Conservation (phyloP, 2,113 vertebrate genomes). For the Lagopus leucura region DNA sequence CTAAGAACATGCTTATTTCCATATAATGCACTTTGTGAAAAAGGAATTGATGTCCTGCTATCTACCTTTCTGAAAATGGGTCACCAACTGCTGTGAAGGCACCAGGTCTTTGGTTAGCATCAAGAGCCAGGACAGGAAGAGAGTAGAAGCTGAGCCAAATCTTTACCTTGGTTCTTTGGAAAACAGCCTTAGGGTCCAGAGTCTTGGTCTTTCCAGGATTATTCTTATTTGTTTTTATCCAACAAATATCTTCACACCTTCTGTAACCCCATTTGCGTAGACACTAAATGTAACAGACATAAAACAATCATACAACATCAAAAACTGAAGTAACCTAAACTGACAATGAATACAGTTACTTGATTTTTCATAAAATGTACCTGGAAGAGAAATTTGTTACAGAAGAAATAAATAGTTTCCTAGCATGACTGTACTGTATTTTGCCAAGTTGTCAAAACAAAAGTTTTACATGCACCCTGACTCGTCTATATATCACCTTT, state of each 20-base stretch:
- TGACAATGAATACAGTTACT: neutral
- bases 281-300: conserved; percentile 68
- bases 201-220: conserved; percentile 98
- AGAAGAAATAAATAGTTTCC: neutral
- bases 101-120: neutral
- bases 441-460: neutral
- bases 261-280: conserved; percentile 98
- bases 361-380: neutral
- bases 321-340: neutral
- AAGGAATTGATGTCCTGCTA: neutral
- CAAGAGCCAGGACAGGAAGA: neutral
- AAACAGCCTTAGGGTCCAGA: conserved; percentile 95
- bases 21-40: neutral
- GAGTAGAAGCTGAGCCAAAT: neutral
- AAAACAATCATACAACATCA: neutral
- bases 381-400: neutral
- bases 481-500: neutral
- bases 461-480: neutral
- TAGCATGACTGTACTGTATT: neutral
- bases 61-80: neutral
- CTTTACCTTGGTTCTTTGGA: conserved; percentile 95
- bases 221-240: conserved; percentile 99
- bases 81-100: neutral
- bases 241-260: conserved; percentile 98
- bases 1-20: neutral